phyloP scores from a whole-genome alignment of 1,140 invertebrate species.

The Drosophila melanica region DNA sequence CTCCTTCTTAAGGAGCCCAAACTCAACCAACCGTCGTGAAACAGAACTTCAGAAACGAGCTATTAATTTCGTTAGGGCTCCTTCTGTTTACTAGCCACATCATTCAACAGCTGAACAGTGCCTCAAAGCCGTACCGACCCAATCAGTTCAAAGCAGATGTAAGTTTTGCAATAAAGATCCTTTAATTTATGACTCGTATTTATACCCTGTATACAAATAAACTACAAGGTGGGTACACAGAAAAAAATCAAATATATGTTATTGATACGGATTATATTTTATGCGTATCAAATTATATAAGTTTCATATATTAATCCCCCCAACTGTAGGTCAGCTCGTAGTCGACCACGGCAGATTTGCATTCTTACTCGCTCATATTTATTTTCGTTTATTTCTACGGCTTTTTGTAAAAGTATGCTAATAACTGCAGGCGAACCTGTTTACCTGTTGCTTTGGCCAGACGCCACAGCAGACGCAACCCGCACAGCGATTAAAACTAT shows the following conservation, averaged over 20 bases:
- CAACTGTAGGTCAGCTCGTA: conserved; percentile 7
- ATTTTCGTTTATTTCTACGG: conserved; percentile 27
- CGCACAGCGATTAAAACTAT: conserved; percentile 34
- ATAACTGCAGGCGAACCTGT: conserved; percentile 61
- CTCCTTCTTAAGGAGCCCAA: conserved; percentile 44
- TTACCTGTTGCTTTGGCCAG: conserved; percentile 50
- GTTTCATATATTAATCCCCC: neutral
- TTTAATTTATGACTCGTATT: conserved; percentile 68
- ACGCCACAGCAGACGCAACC: conserved; percentile 40
- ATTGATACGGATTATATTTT: no score
- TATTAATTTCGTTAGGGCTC: conserved; percentile 48
- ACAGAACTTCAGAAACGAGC: conserved; percentile 28
- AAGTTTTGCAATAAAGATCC: conserved; percentile 47
- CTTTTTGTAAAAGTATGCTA: conserved; percentile 23
- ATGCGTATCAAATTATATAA: neutral
- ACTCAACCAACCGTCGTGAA: conserved; percentile 32
- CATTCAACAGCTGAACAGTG: conserved; percentile 10
- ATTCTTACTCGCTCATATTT: conserved; percentile 19
- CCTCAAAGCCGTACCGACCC: conserved; percentile 2
- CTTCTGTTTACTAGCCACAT: conserved; percentile 7
- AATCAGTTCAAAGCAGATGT: conserved; percentile 59
- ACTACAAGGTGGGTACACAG: no score
- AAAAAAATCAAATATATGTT: neutral
- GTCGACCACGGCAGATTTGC: conserved; percentile 1
- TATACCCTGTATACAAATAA: conserved; percentile 7